phyloP scores from a whole-genome alignment of 2,113 vertebrate genomes.

The Orthochromis indermauri region DNA sequence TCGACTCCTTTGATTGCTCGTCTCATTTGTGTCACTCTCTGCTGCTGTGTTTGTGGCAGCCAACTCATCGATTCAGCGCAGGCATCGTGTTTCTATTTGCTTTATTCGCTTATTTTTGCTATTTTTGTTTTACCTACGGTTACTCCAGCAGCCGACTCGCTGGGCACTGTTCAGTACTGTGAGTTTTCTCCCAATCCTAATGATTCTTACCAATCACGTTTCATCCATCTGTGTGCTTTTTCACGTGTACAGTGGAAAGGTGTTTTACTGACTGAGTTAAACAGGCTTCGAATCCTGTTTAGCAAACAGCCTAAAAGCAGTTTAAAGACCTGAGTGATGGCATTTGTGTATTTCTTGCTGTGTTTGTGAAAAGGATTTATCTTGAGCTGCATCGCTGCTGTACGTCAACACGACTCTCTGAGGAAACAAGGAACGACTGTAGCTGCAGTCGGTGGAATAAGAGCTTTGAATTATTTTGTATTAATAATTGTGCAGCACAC shows the following conservation, averaged over 20 bases:
- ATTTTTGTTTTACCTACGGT: background rate
- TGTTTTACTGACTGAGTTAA: background rate
- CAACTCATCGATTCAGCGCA: background rate
- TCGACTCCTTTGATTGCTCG: background rate
- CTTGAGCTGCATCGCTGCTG: background rate
- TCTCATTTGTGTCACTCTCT: background rate
- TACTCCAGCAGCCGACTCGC: background rate
- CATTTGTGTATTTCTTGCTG: background rate
- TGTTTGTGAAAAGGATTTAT: background rate
- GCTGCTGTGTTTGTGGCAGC: background rate
- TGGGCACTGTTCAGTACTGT: background rate
- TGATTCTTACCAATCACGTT: background rate
- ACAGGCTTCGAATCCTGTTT: background rate
- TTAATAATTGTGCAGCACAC: background rate
- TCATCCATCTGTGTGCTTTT: background rate
- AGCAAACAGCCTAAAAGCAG: background rate
- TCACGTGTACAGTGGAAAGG: background rate
- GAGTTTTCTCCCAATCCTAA: background rate
- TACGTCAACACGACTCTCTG: background rate
- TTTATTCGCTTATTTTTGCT: background rate
- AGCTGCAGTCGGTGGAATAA: background rate
- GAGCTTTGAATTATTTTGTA: background rate
- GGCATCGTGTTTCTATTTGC: accelerated
- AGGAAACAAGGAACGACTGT: background rate
- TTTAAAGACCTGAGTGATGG: background rate